Evolutionary conservation across 2,888 invertebrate species (phyloP), one percentile per base, ranked within the genome.

Genomic region (Ophion costatus): DNA sequence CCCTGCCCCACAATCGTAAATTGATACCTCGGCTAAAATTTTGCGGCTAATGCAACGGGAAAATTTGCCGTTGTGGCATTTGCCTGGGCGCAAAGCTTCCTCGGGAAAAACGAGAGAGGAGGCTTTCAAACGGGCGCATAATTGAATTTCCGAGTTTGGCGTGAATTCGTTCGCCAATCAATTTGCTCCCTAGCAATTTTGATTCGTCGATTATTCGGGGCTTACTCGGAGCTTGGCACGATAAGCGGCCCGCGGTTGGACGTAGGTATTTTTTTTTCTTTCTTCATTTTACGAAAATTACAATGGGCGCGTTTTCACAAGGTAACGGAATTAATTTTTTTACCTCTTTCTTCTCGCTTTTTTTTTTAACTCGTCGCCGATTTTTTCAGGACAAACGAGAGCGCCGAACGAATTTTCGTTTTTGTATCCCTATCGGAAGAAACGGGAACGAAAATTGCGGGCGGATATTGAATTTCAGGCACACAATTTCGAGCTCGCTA

Each of bases 1-100:
- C 3, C 17, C 14, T 3, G 5, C 51, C 17, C 11, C 4, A 2
- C 82, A 84, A 82, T 83, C 80, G 80, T 82, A 80, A 85, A 83
- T 83, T 83, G 77, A 83, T 80, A 85, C 77, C 77, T 69, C 73
- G 66, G 80, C 59, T 67, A 75, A 84, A 82, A 83, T 83, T 83
- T 75, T 38, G 24, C 74, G 61, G 51, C 38, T 57, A 63, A 59
- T 63, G 51, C 66, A 77, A 77, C 67, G 38, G 61, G 66, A 45
- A 38, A 80, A 80, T 83, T 83, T 56, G 38, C 70, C 33, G 45
- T 45, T 45, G 45, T 10, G 45, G 45, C 14, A 45, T 45, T 45
- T 11, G 45, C 45, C 29, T 3, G 29, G 29, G 4, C 29, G 29
- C 29, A 29, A 29, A 29, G 51, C 42, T 42, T 45, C 33, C 56